phyloP scores from a whole-genome alignment of 2,888 invertebrate genomes.

The Rosalia funebris region DNA sequence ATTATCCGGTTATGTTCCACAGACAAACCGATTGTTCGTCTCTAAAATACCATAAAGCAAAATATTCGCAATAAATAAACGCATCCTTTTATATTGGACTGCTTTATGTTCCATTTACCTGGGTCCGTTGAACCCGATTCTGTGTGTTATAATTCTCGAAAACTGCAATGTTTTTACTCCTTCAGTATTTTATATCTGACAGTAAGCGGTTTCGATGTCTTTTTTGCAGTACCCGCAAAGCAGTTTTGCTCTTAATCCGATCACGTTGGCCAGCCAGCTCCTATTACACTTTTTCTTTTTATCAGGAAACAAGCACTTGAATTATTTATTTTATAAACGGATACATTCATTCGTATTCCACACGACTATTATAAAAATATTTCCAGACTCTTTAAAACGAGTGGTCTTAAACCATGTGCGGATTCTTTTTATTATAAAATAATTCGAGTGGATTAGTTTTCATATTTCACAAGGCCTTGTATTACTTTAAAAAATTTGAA shows the following conservation, averaged over 20 bases:
- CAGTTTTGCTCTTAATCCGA: slow-evolving; percentile 33
- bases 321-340: background rate
- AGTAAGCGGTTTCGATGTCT: slow-evolving; percentile 46
- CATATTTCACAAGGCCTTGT: too few species aligned
- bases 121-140: slow-evolving; percentile 29
- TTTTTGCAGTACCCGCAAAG: slow-evolving; percentile 41
- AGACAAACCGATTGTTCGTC: slow-evolving; percentile 26
- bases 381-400: too few species aligned
- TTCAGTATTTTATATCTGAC: slow-evolving; percentile 49
- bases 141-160: slow-evolving; percentile 39
- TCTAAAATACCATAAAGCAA: slow-evolving; percentile 26
- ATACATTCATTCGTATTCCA: background rate
- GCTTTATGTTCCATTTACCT: slow-evolving; percentile 13
- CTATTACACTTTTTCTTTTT: slow-evolving; percentile 36
- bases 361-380: too few species aligned
- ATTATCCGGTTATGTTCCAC: slow-evolving; percentile 20
- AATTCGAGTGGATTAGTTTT: too few species aligned
- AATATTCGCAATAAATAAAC: slow-evolving; percentile 28
- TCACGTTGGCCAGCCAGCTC: slow-evolving; percentile 26
- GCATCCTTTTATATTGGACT: slow-evolving; percentile 11
- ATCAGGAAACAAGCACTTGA: background rate
- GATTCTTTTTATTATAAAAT: too few species aligned
- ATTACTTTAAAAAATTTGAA: too few species aligned
- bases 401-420: too few species aligned
- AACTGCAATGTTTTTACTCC: slow-evolving; percentile 46